A percentile compares a stretch with the other conserved stretches of the same genome.
These are phyloP conservation scores for Bathynomus jamesi DNA, from an alignment of 1,140 invertebrate genomes.

Conservation along the genomic window DNA sequence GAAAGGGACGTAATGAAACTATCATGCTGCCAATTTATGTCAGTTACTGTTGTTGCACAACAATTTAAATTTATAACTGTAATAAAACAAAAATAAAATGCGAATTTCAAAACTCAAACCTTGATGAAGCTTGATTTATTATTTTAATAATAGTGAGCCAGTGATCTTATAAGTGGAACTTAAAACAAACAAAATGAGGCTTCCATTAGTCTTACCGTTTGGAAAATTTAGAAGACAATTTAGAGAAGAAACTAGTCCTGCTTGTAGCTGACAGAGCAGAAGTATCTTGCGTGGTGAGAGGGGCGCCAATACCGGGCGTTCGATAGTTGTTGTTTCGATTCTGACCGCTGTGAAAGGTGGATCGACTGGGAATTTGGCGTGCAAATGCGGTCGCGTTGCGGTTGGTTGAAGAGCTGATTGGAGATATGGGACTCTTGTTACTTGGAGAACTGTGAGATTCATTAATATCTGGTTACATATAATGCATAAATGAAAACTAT, in stretches of 20 bases:
- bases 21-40: too few species aligned
- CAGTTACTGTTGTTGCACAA: too few species aligned
- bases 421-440: conserved; percentile 51
- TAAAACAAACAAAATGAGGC: conserved; percentile 9
- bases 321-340: conserved; percentile 50
- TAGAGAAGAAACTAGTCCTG: conserved; percentile 87
- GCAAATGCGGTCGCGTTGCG: conserved; percentile 64
- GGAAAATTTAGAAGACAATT: conserved; percentile 93
- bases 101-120: too few species aligned
- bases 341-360: conserved; percentile 91
- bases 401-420: conserved; percentile 45
- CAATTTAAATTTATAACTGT: too few species aligned
- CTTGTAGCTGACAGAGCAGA: conserved; percentile 51
- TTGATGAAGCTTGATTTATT: too few species aligned
- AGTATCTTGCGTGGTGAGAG: conserved; percentile 55
- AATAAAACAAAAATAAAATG: too few species aligned
- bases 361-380: conserved; percentile 81
- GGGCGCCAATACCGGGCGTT: conserved; percentile 45
- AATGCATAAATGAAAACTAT: too few species aligned
- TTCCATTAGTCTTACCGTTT: conserved; percentile 62
- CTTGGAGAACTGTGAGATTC: conserved; percentile 30
- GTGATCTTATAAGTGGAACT: neutral
- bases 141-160: neutral
- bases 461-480: too few species aligned
- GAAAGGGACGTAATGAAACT: too few species aligned